These are phyloP conservation scores for Hipposideros armiger DNA, from an alignment of 2,113 vertebrate genomes.

Conservation along the genomic window DNA sequence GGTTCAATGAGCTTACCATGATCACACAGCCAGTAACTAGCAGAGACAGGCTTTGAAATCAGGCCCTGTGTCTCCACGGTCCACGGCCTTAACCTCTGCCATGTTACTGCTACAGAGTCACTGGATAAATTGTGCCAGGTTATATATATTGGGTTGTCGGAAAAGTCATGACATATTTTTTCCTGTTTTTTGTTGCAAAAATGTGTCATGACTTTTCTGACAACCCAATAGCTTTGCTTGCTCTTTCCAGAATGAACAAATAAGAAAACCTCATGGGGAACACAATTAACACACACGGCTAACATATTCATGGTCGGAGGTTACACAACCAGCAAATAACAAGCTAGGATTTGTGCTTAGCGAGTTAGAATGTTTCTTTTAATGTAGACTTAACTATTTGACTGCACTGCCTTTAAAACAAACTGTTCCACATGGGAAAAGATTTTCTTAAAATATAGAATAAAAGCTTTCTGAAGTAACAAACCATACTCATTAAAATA, in stretches of 20 bases:
- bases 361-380: neutral
- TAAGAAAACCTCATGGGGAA: neutral
- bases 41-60: neutral
- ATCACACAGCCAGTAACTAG: neutral
- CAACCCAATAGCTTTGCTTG: neutral
- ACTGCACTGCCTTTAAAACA: neutral
- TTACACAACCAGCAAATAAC: neutral
- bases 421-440: neutral
- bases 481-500: neutral
- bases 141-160: too few species aligned
- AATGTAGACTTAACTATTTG: neutral
- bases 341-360: neutral
- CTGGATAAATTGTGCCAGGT: neutral
- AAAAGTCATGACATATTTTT: too few species aligned
- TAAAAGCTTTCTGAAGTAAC: neutral
- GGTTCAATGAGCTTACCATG: neutral
- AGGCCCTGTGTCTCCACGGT: too few species aligned
- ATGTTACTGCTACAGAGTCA: accelerated
- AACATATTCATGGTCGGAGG: neutral
- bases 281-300: neutral
- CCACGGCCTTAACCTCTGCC: too few species aligned
- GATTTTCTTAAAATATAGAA: neutral
- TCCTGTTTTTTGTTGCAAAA: too few species aligned
- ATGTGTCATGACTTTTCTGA: too few species aligned
- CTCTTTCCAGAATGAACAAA: neutral